Conservation (phyloP, 2,113 vertebrate genomes). For the Phaethon lepturus region DNA sequence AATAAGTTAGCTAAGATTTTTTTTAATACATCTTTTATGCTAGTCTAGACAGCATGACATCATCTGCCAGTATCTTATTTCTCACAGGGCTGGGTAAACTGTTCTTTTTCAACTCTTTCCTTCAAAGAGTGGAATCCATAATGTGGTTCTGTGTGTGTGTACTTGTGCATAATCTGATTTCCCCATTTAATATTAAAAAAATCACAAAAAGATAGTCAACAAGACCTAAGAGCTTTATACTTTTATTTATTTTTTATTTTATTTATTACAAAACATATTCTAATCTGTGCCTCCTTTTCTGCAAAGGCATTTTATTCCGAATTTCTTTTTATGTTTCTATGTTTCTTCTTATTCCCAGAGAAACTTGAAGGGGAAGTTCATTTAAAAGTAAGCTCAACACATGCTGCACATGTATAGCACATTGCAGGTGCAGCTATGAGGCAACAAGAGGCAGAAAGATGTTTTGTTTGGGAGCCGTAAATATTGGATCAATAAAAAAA, state of each 20-base stretch:
- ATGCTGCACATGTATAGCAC: not conserved
- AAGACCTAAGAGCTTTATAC: not conserved
- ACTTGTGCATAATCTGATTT: not conserved
- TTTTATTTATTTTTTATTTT: not conserved
- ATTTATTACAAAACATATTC: not conserved
- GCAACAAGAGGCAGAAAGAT: not conserved
- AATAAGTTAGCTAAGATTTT: not conserved
- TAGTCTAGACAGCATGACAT: conserved; percentile 28
- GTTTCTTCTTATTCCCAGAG: not conserved
- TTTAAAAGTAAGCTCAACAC: not conserved
- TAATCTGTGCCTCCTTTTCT: not conserved
- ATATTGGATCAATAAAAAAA: not conserved
- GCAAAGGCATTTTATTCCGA: not conserved
- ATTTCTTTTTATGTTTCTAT: not conserved
- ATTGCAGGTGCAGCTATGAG: not conserved
- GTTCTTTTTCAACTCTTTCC: not conserved
- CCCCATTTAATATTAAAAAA: not conserved
- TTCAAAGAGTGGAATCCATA: not conserved
- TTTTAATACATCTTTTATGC: not conserved
- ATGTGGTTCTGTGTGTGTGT: not conserved
- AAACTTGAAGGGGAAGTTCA: not conserved
- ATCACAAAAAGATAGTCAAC: not conserved
- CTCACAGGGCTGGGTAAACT: not conserved
- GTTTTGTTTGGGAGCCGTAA: not conserved
- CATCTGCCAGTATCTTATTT: not conserved